These are phyloP conservation scores for Pteropus alecto DNA, from an alignment of 2,113 vertebrate genomes.

Conservation along the genomic window DNA sequence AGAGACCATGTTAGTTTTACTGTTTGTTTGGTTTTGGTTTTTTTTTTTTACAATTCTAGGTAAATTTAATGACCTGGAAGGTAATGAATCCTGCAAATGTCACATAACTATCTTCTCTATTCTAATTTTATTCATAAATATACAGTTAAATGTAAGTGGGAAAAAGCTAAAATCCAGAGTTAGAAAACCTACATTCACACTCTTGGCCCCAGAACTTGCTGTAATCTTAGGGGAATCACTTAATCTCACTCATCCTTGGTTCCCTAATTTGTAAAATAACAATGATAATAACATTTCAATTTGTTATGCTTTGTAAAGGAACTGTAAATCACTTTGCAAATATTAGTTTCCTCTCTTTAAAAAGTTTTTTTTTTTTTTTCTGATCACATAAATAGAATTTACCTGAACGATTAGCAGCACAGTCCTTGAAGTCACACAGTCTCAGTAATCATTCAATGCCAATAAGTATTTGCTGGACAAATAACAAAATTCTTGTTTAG, in stretches of 20 bases:
- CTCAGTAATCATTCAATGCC: neutral
- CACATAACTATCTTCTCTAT: neutral
- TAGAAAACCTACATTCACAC: neutral
- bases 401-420: neutral
- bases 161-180: neutral
- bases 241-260: neutral
- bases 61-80: neutral
- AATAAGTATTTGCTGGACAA: conserved; percentile 9
- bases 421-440: neutral
- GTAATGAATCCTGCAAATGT: neutral
- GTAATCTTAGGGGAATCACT: neutral
- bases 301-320: neutral
- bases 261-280: neutral
- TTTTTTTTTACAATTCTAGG: neutral
- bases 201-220: neutral
- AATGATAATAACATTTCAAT: neutral
- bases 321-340: neutral
- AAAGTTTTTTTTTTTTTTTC: neutral
- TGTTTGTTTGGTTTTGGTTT: neutral
- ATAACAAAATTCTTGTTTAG: neutral
- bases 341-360: neutral
- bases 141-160: neutral
- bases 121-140: conserved; percentile 10
- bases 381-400: neutral
- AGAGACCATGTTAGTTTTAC: neutral